Conservation (phyloP, 2,113 vertebrate species). For the Mus spicilegus region DNA sequence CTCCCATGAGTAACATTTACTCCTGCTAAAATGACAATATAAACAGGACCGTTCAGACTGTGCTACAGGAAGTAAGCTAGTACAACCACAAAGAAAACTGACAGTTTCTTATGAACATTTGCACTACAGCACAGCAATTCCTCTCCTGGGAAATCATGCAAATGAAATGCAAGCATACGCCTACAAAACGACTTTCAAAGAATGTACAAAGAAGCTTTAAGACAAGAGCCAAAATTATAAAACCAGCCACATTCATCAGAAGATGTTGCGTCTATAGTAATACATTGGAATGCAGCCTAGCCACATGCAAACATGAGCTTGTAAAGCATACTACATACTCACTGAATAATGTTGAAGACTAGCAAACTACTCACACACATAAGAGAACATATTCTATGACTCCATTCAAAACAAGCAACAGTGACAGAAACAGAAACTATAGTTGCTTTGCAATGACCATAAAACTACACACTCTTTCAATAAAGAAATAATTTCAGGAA, state of each 20-base stretch:
- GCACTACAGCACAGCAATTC: not conserved
- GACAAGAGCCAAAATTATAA: not conserved
- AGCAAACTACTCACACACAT: not conserved
- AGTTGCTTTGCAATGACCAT: not conserved
- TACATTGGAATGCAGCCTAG: not conserved
- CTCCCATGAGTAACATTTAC: not conserved
- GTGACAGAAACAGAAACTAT: not conserved
- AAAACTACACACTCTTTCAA: not conserved
- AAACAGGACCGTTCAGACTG: not conserved
- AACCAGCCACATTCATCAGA: not conserved
- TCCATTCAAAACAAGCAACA: not conserved
- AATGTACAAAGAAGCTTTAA: not conserved
- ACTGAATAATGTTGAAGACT: not conserved
- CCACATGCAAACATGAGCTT: not conserved
- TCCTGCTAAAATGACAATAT: not conserved
- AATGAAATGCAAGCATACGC: not conserved
- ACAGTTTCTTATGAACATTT: not conserved
- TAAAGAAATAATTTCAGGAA: not conserved
- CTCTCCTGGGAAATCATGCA: not conserved
- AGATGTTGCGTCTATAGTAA: not conserved
- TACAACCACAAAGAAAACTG: not conserved
- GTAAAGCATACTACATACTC: not conserved
- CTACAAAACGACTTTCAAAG: not conserved
- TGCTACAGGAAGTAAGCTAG: not conserved
- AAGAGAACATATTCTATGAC: not conserved